These are phyloP conservation scores for Sterrhoptilus dennistouni DNA, from an alignment of 2,113 vertebrate genomes.

Conservation along the genomic window DNA sequence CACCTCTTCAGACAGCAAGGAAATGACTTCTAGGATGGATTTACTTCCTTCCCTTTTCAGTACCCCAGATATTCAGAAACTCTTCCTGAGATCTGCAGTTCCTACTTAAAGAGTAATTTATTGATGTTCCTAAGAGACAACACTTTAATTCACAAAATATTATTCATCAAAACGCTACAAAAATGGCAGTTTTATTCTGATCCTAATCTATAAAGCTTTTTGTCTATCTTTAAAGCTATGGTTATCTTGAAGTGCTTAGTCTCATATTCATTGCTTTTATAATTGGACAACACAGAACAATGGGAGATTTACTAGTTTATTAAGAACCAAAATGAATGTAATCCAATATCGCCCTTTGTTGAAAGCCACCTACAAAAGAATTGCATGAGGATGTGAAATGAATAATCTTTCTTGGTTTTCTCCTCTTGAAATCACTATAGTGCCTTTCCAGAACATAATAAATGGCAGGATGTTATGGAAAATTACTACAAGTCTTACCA, in stretches of 20 bases:
- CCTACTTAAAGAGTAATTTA: slow-evolving; percentile 29
- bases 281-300: slow-evolving; percentile 74
- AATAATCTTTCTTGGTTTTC: slow-evolving; percentile 66
- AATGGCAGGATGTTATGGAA: slow-evolving; percentile 22
- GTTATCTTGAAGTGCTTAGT: slow-evolving; percentile 73
- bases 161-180: slow-evolving; percentile 49
- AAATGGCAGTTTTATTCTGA: slow-evolving; percentile 66
- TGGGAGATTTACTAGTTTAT: slow-evolving; percentile 74
- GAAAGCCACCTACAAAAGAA: slow-evolving; percentile 72
- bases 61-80: neutral
- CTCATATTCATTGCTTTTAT: slow-evolving; percentile 72
- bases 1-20: neutral
- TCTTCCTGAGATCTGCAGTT: slow-evolving; percentile 5
- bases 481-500: slow-evolving; percentile 19
- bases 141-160: slow-evolving; percentile 39
- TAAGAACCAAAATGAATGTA: slow-evolving; percentile 74
- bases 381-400: slow-evolving; percentile 66
- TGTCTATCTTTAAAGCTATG: slow-evolving; percentile 68
- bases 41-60: neutral
- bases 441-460: slow-evolving; percentile 41
- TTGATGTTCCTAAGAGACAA: slow-evolving; percentile 43
- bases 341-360: slow-evolving; percentile 68
- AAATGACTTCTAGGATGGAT: neutral
- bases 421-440: slow-evolving; percentile 52
- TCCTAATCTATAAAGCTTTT: slow-evolving; percentile 70